phyloP scores from a whole-genome alignment of 2,888 invertebrate species.

The Stenodema calcarata region DNA sequence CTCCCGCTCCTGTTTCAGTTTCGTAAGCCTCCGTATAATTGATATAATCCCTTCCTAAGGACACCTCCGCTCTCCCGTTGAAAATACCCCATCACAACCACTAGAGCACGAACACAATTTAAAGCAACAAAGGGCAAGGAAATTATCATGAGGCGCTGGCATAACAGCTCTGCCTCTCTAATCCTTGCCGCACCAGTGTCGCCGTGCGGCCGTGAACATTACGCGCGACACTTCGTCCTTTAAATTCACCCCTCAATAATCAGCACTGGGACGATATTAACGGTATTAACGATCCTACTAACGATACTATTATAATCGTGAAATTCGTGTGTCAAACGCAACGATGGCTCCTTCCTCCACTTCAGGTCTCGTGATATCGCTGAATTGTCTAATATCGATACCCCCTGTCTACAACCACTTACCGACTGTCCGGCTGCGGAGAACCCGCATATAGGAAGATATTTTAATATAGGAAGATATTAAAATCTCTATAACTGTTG shows the following conservation, averaged over 20 bases:
- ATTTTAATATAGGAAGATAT: too few relatives aligned
- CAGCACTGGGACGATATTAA: not conserved
- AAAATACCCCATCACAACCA: conserved; percentile 38
- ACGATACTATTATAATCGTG: too few relatives aligned
- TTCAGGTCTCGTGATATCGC: too few relatives aligned
- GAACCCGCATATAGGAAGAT: too few relatives aligned
- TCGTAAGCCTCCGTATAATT: conserved; percentile 43
- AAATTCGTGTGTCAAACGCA: too few relatives aligned
- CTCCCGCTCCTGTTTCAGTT: conserved; percentile 25
- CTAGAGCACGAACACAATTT: conserved; percentile 45
- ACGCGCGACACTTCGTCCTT: not conserved
- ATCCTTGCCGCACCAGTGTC: not conserved
- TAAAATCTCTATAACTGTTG: too few relatives aligned
- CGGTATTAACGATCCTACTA: too few relatives aligned
- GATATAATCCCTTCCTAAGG: conserved; percentile 42
- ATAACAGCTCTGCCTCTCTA: not conserved
- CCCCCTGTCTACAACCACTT: too few relatives aligned
- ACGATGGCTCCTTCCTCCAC: too few relatives aligned
- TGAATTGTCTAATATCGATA: too few relatives aligned
- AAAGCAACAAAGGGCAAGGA: conserved; percentile 21
- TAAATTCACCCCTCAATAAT: not conserved
- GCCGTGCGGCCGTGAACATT: not conserved
- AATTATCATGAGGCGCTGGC: not conserved
- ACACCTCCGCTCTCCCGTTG: not conserved
- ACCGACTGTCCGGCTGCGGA: too few relatives aligned